These are phyloP conservation scores for Psilopsiagon aurifrons DNA, from an alignment of 2,113 vertebrate species.

Conservation along the genomic window DNA sequence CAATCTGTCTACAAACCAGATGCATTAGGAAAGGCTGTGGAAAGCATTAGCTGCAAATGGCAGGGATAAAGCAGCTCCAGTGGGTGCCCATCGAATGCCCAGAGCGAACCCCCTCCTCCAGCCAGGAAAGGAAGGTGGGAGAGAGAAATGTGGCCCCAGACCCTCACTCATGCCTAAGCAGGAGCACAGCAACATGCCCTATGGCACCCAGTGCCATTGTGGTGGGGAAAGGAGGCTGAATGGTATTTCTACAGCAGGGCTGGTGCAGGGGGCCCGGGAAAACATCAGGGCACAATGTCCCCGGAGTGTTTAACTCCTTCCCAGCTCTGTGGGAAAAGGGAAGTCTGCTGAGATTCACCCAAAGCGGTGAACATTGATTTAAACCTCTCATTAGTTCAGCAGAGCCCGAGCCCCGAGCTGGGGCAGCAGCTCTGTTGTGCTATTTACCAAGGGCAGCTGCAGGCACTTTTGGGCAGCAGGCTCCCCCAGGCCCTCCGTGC, in stretches of 20 bases:
- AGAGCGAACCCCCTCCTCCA: not conserved
- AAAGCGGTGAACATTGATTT: not conserved
- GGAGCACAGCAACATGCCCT: accelerated
- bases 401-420: not conserved
- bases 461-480: not conserved
- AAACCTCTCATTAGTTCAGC: slow-evolving; percentile 10
- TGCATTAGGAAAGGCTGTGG: not conserved
- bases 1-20: not conserved
- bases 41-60: not conserved
- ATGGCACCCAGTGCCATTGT: accelerated
- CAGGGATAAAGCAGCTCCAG: not conserved
- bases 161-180: not conserved
- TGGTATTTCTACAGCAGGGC: not conserved
- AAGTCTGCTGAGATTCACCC: not conserved
- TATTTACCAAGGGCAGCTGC: not conserved
- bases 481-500: not conserved
- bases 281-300: not conserved
- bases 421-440: not conserved
- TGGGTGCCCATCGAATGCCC: not conserved
- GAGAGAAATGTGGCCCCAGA: accelerated
- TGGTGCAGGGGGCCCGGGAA: not conserved
- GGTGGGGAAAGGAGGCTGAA: not conserved
- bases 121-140: not conserved
- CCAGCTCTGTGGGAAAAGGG: not conserved
- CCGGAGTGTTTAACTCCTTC: not conserved